Conservation (phyloP, 2,888 invertebrate genomes). For the Homarus gammarus region DNA sequence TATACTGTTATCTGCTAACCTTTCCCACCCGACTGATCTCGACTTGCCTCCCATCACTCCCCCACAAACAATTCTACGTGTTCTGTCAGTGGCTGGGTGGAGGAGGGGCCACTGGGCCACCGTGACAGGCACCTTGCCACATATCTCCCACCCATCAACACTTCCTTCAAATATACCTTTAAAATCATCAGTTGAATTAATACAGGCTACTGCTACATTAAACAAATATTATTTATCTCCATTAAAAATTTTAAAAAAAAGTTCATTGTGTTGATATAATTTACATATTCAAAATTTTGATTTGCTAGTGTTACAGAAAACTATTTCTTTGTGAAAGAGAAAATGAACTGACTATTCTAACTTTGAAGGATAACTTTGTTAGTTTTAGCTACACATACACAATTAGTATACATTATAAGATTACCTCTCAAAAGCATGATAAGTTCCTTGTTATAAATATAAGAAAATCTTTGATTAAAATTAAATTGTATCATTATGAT, state of each 20-base stretch:
- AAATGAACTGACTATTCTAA: not conserved
- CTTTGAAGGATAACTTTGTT: not conserved
- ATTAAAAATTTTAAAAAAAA: not conserved
- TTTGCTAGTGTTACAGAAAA: not conserved
- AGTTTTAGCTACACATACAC: not conserved
- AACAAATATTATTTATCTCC: not conserved
- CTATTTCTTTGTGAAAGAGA: not conserved
- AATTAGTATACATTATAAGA: no score
- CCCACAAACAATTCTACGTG: constrained; percentile 45
- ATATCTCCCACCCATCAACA: not conserved
- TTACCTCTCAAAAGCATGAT: no score
- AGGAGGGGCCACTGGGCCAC: not conserved
- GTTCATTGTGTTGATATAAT: no score
- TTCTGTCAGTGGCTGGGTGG: constrained; percentile 9
- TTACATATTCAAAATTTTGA: not conserved
- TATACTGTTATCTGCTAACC: not conserved
- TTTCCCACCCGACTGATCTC: not conserved
- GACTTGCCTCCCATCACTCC: constrained; percentile 16
- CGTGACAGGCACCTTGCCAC: not conserved
- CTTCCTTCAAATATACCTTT: not conserved
- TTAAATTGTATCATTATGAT: no score
- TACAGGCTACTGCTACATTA: no score
- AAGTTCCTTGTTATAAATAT: no score
- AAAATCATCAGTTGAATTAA: not conserved
- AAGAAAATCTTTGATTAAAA: no score